These are phyloP conservation scores for Melipona beecheii DNA, from an alignment of 2,888 invertebrate species.

Conservation along the genomic window DNA sequence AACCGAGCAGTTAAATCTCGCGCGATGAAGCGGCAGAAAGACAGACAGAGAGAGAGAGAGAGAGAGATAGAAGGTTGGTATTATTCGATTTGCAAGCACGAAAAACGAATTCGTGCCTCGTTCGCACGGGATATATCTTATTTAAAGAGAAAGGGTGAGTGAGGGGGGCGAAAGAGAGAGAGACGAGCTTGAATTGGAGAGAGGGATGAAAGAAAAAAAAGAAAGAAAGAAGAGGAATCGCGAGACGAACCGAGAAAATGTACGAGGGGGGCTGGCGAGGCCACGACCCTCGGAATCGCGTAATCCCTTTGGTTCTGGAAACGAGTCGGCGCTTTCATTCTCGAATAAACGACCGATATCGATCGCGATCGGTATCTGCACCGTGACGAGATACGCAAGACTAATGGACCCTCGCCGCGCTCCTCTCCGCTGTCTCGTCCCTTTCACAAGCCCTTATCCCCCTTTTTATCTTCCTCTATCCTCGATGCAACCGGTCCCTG, in stretches of 20 bases:
- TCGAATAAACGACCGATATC: conserved; percentile 71
- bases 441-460: conserved; percentile 60
- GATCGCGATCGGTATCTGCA: conserved; percentile 76
- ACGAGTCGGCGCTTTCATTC: conserved; percentile 63
- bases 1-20: conserved; percentile 17
- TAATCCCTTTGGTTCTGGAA: conserved; percentile 57
- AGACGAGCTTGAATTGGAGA: background rate
- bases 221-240: conserved; percentile 8
- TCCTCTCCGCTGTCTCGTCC: conserved; percentile 46
- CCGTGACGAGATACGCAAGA: conserved; percentile 67
- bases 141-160: background rate
- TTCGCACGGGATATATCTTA: background rate
- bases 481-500: conserved; percentile 36
- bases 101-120: conserved; percentile 14
- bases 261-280: background rate
- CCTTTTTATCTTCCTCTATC: conserved; percentile 49
- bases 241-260: conserved; percentile 41
- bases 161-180: background rate
- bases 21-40: background rate
- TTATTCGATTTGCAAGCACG: conserved; percentile 22
- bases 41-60: background rate
- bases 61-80: background rate
- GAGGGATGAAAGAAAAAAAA: background rate
- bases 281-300: conserved; percentile 40
- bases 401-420: conserved; percentile 65